Conservation (phyloP, 2,797 vertebrate genomes). For the Margarornis squamiger region DNA sequence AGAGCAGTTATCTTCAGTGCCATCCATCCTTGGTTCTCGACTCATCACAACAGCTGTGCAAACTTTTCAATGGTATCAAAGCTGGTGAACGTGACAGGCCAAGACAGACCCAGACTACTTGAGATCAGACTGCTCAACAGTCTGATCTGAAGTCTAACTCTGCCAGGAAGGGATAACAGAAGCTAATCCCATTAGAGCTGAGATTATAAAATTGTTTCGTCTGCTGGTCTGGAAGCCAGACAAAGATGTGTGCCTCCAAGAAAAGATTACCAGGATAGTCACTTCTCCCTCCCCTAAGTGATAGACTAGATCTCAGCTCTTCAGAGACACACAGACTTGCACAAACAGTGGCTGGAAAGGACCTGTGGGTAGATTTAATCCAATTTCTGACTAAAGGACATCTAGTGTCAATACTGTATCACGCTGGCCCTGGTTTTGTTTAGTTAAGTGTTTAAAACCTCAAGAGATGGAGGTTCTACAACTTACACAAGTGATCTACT, state of each 20-base stretch:
- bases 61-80: background rate
- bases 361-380: background rate
- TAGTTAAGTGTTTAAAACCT: background rate
- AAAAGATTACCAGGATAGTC: background rate
- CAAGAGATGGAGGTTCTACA: background rate
- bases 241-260: background rate
- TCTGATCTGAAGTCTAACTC: background rate
- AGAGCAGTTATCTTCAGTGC: background rate
- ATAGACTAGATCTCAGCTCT: background rate
- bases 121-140: background rate
- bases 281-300: background rate
- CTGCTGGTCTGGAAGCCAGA: background rate
- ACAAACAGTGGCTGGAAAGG: background rate
- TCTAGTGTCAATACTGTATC: background rate
- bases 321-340: background rate
- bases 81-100: background rate
- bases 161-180: background rate
- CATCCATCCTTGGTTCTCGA: background rate
- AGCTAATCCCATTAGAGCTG: slow-evolving; percentile 1
- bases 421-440: background rate
- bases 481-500: background rate
- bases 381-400: background rate
- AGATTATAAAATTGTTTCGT: background rate
- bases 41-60: background rate
- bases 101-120: background rate